Percentiles rank a stretch among this genome's conserved stretches.
These are phyloP conservation scores for Digitonthophagus gazella DNA, from an alignment of 2,888 invertebrate genomes.

Conservation along the genomic window DNA sequence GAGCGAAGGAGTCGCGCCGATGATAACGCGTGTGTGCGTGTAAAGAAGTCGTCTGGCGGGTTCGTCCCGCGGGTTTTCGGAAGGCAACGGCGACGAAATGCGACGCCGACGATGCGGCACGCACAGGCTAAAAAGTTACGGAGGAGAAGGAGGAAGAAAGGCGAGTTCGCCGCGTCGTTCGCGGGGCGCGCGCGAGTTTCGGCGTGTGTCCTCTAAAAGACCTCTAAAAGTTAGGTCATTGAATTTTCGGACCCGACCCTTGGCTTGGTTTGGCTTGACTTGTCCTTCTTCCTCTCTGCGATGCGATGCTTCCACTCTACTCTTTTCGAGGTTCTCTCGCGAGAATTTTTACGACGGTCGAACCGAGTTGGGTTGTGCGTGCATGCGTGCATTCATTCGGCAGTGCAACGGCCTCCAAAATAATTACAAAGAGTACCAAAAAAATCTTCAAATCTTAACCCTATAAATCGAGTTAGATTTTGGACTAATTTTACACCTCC, in stretches of 20 bases:
- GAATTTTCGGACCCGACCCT: constrained; percentile 50
- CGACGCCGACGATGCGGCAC: no score
- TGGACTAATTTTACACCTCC: no score
- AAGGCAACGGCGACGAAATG: neutral
- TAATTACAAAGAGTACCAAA: neutral
- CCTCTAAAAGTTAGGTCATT: constrained; percentile 55
- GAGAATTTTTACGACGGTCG: no score
- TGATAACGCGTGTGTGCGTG: neutral
- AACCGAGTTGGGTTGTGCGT: constrained; percentile 26
- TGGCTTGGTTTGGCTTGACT: constrained; percentile 51
- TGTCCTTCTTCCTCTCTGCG: constrained; percentile 11
- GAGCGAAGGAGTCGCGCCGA: neutral
- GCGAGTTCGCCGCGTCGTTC: constrained; percentile 1
- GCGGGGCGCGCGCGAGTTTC: constrained; percentile 39
- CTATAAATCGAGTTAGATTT: no score
- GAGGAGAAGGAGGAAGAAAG: neutral
- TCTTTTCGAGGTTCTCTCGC: no score
- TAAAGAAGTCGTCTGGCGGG: neutral
- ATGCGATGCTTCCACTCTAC: no score
- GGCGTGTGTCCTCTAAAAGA: constrained; percentile 53
- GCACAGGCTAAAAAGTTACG: neutral
- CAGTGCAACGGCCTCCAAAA: constrained; percentile 44
- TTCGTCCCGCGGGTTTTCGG: neutral
- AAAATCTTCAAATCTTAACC: no score
- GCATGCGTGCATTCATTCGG: constrained; percentile 47